Conservation (phyloP, 2,113 vertebrate species). For the Mobula birostris region DNA sequence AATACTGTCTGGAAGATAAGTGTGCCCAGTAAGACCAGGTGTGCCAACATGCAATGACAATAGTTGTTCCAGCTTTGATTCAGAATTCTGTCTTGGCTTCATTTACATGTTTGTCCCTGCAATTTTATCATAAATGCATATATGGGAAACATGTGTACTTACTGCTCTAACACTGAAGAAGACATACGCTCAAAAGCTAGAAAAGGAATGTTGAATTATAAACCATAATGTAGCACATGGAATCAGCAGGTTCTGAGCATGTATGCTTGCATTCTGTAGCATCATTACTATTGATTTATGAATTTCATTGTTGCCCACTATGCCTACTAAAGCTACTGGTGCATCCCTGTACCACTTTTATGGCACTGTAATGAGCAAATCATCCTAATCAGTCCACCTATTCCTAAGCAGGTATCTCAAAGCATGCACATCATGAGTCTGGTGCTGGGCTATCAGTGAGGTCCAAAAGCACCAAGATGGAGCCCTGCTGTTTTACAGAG, state of each 20-base stretch:
- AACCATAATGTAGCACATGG: not conserved
- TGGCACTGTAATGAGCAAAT: not conserved
- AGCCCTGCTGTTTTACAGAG: not conserved
- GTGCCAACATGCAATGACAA: not conserved
- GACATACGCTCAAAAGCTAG: not conserved
- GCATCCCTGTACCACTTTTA: not conserved
- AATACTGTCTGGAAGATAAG: not conserved
- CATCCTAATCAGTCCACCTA: conserved; percentile 2
- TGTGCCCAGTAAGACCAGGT: not conserved
- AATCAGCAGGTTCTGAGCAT: not conserved
- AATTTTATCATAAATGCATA: not conserved
- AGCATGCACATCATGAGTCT: not conserved
- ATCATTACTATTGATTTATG: not conserved
- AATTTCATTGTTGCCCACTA: not conserved
- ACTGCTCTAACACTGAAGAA: not conserved
- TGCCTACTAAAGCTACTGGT: not conserved
- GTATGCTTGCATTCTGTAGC: not conserved
- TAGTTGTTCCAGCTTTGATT: not conserved
- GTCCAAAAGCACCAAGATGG: too few species aligned
- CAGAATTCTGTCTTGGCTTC: not conserved
- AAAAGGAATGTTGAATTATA: not conserved
- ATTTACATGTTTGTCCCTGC: not conserved
- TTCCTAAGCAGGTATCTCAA: not conserved
- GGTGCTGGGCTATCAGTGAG: not conserved
- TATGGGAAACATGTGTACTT: not conserved